Evolutionary conservation across 2,888 invertebrate genomes (phyloP), one percentile per base, ranked within the genome.

Genomic region (Phasia obesa): DNA sequence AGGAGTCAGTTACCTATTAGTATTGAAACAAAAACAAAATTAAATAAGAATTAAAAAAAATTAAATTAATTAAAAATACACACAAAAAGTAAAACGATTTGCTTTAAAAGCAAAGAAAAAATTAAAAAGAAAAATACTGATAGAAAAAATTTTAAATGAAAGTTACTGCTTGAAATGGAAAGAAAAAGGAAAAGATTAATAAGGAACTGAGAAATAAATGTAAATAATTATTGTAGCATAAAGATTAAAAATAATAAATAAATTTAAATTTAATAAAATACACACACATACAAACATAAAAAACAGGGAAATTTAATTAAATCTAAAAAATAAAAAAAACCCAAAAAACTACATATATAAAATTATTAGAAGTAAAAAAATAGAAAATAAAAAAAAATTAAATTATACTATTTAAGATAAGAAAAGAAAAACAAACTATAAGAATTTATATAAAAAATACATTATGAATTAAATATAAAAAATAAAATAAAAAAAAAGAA

Each of bases 1-100:
- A 90, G 90, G 90, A 90, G 90, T 90, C 90, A 90, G 90, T 91
- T 90, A 91, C 90, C 90, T 90, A 89, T 90, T 90, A 85, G 84
- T 74, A 77, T 76, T 81, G 80, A 73, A 84, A 65, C 65, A 74
- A 60, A 80, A 80, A 73, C 59, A 71, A 73, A 84, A 59, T 71
- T 79, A 65, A 79, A 69, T 78, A 83, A 79, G 87, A 86, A n/a
- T n/a, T n/a, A n/a, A 87, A 87, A 85, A 84, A 84, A 85, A 85
- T 82, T 62, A 86, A 85, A 78, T 84, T 76, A 82, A 77, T 51
- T 67, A 77, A 70, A 82, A 71, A 35, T 19, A 78, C 51, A 70
- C 6, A 27, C 25, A 47, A 76, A 84, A 76, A 70, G 62, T 69
- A 31, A 83, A 86, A 86, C 65, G 57, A 82, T 77, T 84, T 87